phyloP scores from a whole-genome alignment of 2,888 invertebrate genomes.

The Julus scandinavius region DNA sequence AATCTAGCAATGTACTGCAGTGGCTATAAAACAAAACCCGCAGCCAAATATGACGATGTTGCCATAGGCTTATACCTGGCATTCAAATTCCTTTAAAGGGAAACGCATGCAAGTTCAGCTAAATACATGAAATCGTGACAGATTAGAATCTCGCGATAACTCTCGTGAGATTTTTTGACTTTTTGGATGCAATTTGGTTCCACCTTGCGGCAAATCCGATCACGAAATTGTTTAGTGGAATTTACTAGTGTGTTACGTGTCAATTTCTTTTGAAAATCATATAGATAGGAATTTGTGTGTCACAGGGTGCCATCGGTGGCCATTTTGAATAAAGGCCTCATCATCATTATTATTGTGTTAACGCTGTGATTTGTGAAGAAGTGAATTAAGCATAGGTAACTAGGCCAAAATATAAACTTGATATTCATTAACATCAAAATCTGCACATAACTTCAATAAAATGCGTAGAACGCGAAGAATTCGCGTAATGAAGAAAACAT shows the following conservation, averaged over 20 bases:
- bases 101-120: not conserved
- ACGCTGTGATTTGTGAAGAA: too few species aligned
- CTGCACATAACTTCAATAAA: too few species aligned
- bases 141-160: not conserved
- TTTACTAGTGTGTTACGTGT: not conserved
- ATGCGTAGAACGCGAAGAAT: too few species aligned
- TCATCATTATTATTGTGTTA: not conserved
- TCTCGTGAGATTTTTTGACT: not conserved
- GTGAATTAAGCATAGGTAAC: too few species aligned
- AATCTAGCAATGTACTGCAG: not conserved
- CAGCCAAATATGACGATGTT: not conserved
- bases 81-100: conserved; percentile 16
- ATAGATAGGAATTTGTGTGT: not conserved
- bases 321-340: not conserved
- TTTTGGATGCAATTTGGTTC: conserved; percentile 1
- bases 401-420: too few species aligned
- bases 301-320: not conserved
- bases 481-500: too few species aligned
- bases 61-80: not conserved
- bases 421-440: too few species aligned
- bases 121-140: not conserved
- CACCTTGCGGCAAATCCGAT: not conserved
- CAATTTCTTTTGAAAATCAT: not conserved
- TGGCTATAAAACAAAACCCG: conserved; percentile 7
- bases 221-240: not conserved